Conservation (phyloP, 1,140 invertebrate genomes). For the Aphis craccivora region DNA sequence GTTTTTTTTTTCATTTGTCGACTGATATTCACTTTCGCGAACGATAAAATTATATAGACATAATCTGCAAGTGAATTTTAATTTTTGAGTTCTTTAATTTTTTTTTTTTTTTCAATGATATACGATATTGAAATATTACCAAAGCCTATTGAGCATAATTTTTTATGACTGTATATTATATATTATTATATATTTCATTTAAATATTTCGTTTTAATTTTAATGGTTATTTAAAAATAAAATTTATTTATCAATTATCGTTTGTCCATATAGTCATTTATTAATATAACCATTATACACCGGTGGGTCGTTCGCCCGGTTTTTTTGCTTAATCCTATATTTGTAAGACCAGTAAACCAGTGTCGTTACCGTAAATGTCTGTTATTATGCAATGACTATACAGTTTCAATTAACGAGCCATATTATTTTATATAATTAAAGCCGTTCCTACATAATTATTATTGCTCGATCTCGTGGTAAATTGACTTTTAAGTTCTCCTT, state of each 20-base stretch:
- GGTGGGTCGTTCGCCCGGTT: not conserved
- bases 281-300: not conserved
- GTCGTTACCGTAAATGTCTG: conserved; percentile 33
- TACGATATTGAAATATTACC: not conserved
- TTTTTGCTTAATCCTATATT: conserved; percentile 18
- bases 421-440: conserved; percentile 42
- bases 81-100: not conserved
- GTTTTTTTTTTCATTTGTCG: not conserved
- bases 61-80: not conserved
- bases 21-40: not conserved
- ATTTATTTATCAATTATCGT: not conserved
- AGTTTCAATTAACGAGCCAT: conserved; percentile 27
- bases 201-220: not conserved
- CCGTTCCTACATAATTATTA: not conserved
- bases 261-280: not conserved
- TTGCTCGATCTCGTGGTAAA: conserved; percentile 32
- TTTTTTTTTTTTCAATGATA: not conserved
- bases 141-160: not conserved
- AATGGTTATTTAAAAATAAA: not conserved
- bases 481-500: conserved; percentile 17
- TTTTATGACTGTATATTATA: not conserved
- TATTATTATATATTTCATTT: not conserved
- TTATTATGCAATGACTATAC: conserved; percentile 24
- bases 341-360: conserved; percentile 10
- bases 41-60: not conserved